Base-by-base conservation (phyloP, 2,797 vertebrate species). In the Onychomys leucogaster region DNA sequence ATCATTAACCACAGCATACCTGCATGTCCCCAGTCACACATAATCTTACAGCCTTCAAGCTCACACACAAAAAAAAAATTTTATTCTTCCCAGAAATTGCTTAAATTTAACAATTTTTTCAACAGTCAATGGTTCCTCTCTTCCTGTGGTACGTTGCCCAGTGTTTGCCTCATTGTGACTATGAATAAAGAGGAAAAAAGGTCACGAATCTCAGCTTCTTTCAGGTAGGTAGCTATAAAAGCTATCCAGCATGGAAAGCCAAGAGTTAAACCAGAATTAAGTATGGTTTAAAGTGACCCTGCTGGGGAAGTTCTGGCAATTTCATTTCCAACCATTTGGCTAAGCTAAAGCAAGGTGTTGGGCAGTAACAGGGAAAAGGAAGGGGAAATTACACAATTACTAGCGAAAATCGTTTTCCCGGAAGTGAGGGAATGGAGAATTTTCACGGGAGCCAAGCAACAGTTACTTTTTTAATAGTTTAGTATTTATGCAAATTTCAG, bases 1-100 rank as follows among this genome's bases (percentile, higher is more conserved):
- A 34, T 91, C 82, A 88, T 92, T 96, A 97, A 67, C 92, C 80
- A 46, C 92, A 82, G 67, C 23, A 6, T 95, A 97, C 95, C 46
- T 94, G 32, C 59, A 34, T 23, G 32, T 95, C 89, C 97, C 96
- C 87, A 96, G 34, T 87, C 89, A 93, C 96, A 95, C 92, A 91
- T 95, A 97, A 97, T 69, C 88, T 80, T 89, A 96, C 25, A 94
- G 65, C 71, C 77, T 95, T 86, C 71, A 94, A 95, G 69, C 89
- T 96, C 75, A 69, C 0, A 2, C 52, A 52, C 52, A 90, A 97
- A 90, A 81, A 95, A 96, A 90, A 1, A 63, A 46, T 41, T 89
- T 96, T 94, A 93, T 92, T 93, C 97, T 97, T 95, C 76, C 88
- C 90, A 97, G 91, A 95, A 97, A 94, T 57, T 94, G 80, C 75